These are phyloP conservation scores for Temnopleurus reevesii DNA, from an alignment of 53 echinoderm and acorn worm genomes.

Conservation along the genomic window DNA sequence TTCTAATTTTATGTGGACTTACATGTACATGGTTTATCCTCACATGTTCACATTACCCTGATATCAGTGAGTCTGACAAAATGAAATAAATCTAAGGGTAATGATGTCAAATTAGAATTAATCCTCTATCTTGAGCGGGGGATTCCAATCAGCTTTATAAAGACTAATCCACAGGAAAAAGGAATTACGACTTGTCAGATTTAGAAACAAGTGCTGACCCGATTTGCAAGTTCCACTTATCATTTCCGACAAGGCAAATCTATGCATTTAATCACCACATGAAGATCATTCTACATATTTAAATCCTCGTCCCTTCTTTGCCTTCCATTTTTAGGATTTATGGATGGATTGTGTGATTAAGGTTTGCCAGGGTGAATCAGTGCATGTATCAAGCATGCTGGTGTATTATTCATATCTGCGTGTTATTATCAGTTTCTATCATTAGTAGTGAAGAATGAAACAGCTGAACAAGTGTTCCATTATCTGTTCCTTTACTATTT, in stretches of 20 bases:
- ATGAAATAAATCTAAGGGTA: too few species aligned
- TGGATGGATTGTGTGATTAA: not conserved
- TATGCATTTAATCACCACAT: not conserved
- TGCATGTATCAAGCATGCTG: not conserved
- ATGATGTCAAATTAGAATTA: too few species aligned
- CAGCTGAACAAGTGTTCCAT: not conserved
- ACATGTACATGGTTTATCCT: too few species aligned
- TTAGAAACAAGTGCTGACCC: not conserved
- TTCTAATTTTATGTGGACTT: too few species aligned
- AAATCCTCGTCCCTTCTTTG: not conserved
- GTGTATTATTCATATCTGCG: not conserved
- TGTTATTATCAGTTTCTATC: not conserved
- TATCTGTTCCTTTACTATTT: not conserved
- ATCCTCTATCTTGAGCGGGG: not conserved
- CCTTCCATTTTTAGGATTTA: not conserved
- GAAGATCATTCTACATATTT: not conserved
- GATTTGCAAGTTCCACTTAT: not conserved
- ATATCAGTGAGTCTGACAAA: too few species aligned
- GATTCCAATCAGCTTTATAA: not conserved
- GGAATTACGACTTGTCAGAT: not conserved
- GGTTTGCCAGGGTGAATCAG: not conserved
- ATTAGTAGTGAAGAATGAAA: not conserved
- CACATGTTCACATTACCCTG: too few species aligned
- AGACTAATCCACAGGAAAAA: not conserved
- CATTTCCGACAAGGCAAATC: conserved; percentile 2